These are phyloP conservation scores for Tinamus major DNA, from an alignment of 2,797 vertebrate species.

Conservation along the genomic window DNA sequence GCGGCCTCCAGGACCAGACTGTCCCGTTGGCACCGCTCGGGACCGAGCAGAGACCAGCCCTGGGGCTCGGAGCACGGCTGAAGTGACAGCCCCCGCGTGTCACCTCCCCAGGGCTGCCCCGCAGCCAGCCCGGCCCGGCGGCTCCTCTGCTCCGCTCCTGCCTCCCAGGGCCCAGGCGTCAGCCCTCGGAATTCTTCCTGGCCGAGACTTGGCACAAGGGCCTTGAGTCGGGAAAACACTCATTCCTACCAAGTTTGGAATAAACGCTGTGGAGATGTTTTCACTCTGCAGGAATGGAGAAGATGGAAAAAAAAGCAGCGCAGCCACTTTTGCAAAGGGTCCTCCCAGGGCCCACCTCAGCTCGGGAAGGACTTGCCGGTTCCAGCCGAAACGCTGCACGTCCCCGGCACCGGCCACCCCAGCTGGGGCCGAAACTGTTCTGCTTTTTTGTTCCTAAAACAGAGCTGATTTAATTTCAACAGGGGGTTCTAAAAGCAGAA, in stretches of 20 bases:
- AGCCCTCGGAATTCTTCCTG: conserved; percentile 11
- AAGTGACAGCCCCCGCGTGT: background rate
- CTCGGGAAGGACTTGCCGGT: conserved; percentile 1
- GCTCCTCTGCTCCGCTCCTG: background rate
- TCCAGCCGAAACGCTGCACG: background rate
- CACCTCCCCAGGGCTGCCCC: background rate
- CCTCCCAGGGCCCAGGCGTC: background rate
- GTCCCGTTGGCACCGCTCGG: background rate
- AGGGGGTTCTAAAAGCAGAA: conserved; percentile 8
- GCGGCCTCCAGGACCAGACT: accelerated
- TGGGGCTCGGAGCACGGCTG: background rate
- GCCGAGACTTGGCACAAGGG: background rate
- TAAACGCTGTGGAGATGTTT: background rate
- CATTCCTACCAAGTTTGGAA: conserved; percentile 54
- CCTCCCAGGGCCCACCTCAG: background rate
- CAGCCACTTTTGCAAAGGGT: background rate
- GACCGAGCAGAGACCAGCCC: background rate
- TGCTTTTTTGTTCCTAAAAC: background rate
- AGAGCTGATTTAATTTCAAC: conserved; percentile 26
- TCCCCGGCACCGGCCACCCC: background rate
- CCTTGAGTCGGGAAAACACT: background rate
- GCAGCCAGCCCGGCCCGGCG: background rate
- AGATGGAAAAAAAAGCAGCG: background rate
- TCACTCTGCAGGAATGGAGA: conserved; percentile 7
- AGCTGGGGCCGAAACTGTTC: background rate